Evolutionary conservation across 2,888 invertebrate genomes (phyloP), one percentile per base, ranked within the genome.

Genomic region (Sesia bembeciformis): DNA sequence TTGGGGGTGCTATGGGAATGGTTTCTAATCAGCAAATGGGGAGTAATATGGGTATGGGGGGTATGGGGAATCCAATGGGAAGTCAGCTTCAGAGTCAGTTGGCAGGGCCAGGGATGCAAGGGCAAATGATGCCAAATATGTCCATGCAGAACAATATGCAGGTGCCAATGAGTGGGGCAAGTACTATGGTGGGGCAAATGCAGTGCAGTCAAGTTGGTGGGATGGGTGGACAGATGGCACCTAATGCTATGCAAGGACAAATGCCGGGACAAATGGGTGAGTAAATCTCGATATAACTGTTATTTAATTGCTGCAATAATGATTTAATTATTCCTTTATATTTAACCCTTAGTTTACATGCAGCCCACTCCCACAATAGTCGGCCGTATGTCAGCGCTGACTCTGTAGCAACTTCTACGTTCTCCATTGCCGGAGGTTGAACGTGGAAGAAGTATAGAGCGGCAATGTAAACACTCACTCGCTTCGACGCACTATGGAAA

Each of bases 11-110:
- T 3, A 87, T 90, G 74, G 91, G 92, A 46, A 91, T 90, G 82
- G 86, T 88, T 23, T 76, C 88, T 40, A 84, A 90, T 82, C 91
- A 91, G 69, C 89, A 88, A 51, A 91, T 92, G 84, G 88, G 88
- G 5, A 79, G 85, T 53, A 90, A 90, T 52, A 91, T 91, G 83
- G 78, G 77, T 0, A 87, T 90, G 84, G 83, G 72, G 39, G 81
- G 77, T 4, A 90, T 87, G 79, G 80, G 75, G 0, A 88, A 87
- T 51, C 83, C 90, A 0, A 86, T 91, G 83, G 79, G 79, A 2
- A 90, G 86, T 64, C 88, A 84, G 64, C 65, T 91, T 52, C 87
- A 86, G 62, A 86, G 67, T 40, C 89, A 88, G 57, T 63, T 90
- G 58, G 79, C 77, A 4, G 84, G 78, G 0, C 75, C 76, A 0